phyloP scores from a whole-genome alignment of 2,113 vertebrate species.

The Crotalus horridus region DNA sequence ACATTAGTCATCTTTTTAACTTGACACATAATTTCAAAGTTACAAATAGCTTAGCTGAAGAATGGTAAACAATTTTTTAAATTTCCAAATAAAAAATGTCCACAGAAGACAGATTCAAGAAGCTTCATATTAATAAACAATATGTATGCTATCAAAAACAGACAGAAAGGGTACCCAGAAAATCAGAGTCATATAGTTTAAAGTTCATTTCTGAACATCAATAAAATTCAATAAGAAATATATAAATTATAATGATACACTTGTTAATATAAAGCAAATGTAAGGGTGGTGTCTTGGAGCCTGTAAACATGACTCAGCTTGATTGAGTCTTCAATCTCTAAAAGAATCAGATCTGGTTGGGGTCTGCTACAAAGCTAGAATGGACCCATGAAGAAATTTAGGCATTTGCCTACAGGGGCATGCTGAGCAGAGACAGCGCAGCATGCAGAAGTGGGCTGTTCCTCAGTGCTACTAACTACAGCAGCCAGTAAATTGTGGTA shows the following conservation, averaged over 20 bases:
- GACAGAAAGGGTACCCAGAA: background rate
- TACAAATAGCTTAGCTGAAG: background rate
- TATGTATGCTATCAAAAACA: background rate
- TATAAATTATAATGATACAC: background rate
- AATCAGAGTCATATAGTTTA: background rate
- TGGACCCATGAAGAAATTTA: background rate
- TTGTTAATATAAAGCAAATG: background rate
- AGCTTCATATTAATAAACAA: background rate
- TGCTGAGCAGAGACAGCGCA: background rate
- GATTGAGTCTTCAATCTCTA: background rate
- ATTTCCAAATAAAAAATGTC: background rate
- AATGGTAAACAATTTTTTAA: background rate
- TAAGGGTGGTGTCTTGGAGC: background rate
- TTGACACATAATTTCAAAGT: background rate
- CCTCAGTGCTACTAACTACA: background rate
- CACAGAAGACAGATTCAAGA: background rate
- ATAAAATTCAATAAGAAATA: background rate
- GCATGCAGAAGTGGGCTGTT: background rate
- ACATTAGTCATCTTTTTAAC: background rate
- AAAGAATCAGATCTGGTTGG: background rate
- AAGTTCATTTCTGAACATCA: background rate
- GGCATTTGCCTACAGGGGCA: background rate
- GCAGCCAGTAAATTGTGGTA: background rate
- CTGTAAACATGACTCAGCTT: background rate
- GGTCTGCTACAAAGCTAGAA: background rate